phyloP scores from a whole-genome alignment of 2,113 vertebrate genomes.

The Perca schrenkii region DNA sequence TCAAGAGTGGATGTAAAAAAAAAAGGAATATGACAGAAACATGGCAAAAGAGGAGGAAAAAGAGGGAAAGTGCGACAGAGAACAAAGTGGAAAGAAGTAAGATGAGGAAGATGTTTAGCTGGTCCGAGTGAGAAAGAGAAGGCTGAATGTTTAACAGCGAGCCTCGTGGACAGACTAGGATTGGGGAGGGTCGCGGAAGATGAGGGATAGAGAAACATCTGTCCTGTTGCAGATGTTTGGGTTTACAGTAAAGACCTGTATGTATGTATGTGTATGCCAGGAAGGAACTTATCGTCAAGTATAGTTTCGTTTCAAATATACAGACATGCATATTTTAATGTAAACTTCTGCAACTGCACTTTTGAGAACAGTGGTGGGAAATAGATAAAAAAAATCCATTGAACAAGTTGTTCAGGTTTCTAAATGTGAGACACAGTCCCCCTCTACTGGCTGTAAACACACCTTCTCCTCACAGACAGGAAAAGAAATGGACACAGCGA shows the following conservation, averaged over 20 bases:
- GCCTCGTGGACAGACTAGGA: background rate
- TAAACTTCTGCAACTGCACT: background rate
- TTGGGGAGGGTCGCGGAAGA: background rate
- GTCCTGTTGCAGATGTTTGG: slow-evolving; percentile 19
- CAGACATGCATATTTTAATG: background rate
- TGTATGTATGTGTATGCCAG: background rate
- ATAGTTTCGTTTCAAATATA: background rate
- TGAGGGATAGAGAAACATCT: background rate
- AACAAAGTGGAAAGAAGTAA: background rate
- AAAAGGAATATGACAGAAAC: background rate
- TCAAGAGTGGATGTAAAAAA: background rate
- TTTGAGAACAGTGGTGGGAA: background rate
- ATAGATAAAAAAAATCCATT: background rate
- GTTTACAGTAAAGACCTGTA: background rate
- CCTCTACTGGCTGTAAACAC: slow-evolving; percentile 59
- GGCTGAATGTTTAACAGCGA: background rate
- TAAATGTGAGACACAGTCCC: slow-evolving; percentile 45
- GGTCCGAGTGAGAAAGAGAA: background rate
- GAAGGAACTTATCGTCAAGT: background rate
- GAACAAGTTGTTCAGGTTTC: background rate
- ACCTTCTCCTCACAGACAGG: background rate
- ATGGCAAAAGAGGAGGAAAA: background rate
- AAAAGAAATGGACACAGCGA: too few species aligned
- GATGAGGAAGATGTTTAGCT: background rate
- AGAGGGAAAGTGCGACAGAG: background rate